Evolutionary conservation across 2,113 vertebrate species (phyloP).

Genomic region (Globicephala melas): DNA sequence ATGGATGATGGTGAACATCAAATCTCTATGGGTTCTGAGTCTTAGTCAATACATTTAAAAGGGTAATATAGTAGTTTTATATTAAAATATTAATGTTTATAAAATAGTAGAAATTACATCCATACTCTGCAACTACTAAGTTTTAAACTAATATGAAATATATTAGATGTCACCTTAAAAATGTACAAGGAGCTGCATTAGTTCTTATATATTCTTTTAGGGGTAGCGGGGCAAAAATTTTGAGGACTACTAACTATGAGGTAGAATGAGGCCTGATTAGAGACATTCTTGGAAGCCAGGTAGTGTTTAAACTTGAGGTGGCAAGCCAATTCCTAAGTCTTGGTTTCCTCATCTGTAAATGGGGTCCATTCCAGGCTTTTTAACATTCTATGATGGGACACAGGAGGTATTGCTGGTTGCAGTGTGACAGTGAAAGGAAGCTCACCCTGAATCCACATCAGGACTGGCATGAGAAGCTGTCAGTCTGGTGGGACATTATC

Average conservation of each 20-base stretch:
- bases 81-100: slow-evolving; percentile 4
- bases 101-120: not conserved
- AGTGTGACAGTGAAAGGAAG: not conserved
- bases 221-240: not conserved
- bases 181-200: not conserved
- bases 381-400: not conserved
- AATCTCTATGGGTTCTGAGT: too few species aligned
- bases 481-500: not conserved
- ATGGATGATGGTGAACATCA: too few species aligned
- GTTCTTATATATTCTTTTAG: not conserved
- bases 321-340: not conserved
- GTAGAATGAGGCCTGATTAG: not conserved
- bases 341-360: not conserved
- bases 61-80: not conserved
- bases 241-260: not conserved
- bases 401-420: not conserved
- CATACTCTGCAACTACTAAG: not conserved
- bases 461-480: not conserved
- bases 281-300: not conserved
- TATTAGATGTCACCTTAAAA: slow-evolving; percentile 17
- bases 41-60: too few species aligned
- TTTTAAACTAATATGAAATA: not conserved
- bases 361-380: not conserved
- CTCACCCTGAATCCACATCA: not conserved
- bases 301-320: not conserved